phyloP scores from a whole-genome alignment of 1,140 invertebrate species.

The Tetragonula clypearis region DNA sequence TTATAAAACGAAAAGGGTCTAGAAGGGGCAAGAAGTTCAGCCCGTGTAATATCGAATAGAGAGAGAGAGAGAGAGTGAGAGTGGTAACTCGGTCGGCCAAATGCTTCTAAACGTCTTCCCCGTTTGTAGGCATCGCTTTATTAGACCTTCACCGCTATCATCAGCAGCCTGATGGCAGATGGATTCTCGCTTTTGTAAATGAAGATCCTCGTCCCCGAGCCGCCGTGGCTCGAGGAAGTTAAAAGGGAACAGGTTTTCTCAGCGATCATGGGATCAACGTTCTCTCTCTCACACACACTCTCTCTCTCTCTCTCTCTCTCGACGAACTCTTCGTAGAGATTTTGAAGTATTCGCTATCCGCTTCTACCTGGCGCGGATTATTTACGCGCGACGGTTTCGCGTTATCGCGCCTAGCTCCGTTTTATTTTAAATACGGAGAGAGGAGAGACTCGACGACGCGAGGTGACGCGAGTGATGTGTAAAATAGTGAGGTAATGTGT shows the following conservation, averaged over 20 bases:
- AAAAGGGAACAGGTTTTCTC: slow-evolving; percentile 36
- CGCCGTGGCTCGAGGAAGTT: not conserved
- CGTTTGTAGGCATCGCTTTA: slow-evolving; percentile 24
- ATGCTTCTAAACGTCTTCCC: slow-evolving; percentile 23
- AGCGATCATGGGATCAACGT: slow-evolving; percentile 14
- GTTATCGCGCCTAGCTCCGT: too few species aligned
- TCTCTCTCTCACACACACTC: not conserved
- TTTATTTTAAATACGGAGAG: too few species aligned
- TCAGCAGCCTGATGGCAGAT: slow-evolving; percentile 34
- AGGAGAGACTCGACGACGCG: too few species aligned
- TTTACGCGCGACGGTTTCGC: too few species aligned
- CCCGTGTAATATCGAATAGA: too few species aligned
- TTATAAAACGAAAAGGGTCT: slow-evolving; percentile 15
- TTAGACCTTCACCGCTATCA: slow-evolving; percentile 35
- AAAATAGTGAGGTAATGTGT: too few species aligned
- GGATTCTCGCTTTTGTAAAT: slow-evolving; percentile 32
- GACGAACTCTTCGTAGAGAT: too few species aligned
- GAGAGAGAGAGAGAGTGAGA: too few species aligned
- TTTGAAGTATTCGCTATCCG: too few species aligned
- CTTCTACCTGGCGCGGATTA: too few species aligned
- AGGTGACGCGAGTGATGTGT: too few species aligned
- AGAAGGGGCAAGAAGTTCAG: not conserved
- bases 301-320: not conserved
- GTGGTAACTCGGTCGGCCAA: slow-evolving; percentile 21
- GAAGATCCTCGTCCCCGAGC: slow-evolving; percentile 17